Evolutionary conservation across 1,140 invertebrate genomes (phyloP), one percentile per base, ranked within the genome.

Genomic region (Ectropis grisescens): DNA sequence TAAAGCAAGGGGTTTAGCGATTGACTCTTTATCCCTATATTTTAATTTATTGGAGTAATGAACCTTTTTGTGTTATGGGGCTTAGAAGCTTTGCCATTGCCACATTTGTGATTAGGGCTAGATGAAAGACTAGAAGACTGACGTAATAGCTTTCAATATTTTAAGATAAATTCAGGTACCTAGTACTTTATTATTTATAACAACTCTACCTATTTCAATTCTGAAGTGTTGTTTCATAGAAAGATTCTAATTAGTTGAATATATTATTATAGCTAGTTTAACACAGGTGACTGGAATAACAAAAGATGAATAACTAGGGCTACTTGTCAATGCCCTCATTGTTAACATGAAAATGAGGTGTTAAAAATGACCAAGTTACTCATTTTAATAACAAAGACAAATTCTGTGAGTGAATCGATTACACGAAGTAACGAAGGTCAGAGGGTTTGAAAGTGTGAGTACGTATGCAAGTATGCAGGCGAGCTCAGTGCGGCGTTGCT

Each of bases 21-120:
- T 81, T 76, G 76, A 78, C 72, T 78, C 71, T 74, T 81, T 81
- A 78, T 81, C 76, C 72, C 72, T 76, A 78, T 71, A 72, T 81
- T 81, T 81, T 72, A 72, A 81, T 81, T 78, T 78, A 68, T 78
- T 78, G 76, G 76, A 81, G 72, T 81, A 81, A 78, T 81, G 76
- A 81, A 81, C 76, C 72, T 81, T 78, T 68, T 76, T 78, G 57
- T 58, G 66, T 64, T 75, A 75, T 66, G 71, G 59, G 70, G 65
- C 58, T n/a, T n/a, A n/a, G n/a, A n/a, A n/a, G n/a, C n/a, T n/a
- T n/a, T n/a, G n/a, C n/a, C n/a, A n/a, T n/a, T n/a, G n/a, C n/a
- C n/a, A n/a, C n/a, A n/a, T n/a, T n/a, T n/a, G n/a, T n/a, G n/a
- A n/a, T n/a, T n/a, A n/a, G n/a, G n/a, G n/a, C n/a, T n/a, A n/a